Conservation (phyloP, 2,113 vertebrate genomes). For the Paedocypris sp. region DNA sequence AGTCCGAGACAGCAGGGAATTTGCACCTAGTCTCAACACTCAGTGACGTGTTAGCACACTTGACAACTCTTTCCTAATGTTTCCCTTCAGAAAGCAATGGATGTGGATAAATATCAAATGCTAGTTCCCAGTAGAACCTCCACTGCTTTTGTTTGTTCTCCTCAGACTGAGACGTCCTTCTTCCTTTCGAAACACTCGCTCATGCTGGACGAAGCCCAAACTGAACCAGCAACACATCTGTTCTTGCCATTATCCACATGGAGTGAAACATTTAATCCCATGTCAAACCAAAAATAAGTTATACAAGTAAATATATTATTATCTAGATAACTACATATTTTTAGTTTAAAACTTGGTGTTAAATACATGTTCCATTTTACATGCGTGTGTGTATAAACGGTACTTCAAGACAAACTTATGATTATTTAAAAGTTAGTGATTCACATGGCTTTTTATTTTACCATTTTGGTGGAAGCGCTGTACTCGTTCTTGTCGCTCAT, state of each 20-base stretch:
- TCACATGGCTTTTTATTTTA: slow-evolving; percentile 45
- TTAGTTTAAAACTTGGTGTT: too few relatives aligned
- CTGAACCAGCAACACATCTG: neutral
- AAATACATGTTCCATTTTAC: too few relatives aligned
- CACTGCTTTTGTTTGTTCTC: neutral
- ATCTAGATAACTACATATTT: too few relatives aligned
- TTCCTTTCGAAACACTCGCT: neutral
- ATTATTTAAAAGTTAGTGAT: too few relatives aligned
- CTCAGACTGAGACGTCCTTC: neutral
- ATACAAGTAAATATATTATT: too few relatives aligned
- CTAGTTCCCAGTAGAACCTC: neutral
- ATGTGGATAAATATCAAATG: neutral
- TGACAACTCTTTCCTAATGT: neutral
- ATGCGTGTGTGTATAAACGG: too few relatives aligned
- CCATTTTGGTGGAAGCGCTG: slow-evolving; percentile 79
- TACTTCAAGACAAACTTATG: too few relatives aligned
- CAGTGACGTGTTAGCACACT: neutral
- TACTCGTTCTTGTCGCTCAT: slow-evolving; percentile 81
- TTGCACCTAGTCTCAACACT: neutral
- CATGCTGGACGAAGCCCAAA: neutral
- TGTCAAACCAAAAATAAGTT: neutral
- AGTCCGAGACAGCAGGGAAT: neutral
- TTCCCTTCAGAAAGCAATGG: neutral
- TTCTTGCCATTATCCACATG: neutral
- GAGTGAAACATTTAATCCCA: neutral